These are phyloP conservation scores for Myotis pilosus DNA, from an alignment of 2,797 vertebrate species.

Conservation along the genomic window DNA sequence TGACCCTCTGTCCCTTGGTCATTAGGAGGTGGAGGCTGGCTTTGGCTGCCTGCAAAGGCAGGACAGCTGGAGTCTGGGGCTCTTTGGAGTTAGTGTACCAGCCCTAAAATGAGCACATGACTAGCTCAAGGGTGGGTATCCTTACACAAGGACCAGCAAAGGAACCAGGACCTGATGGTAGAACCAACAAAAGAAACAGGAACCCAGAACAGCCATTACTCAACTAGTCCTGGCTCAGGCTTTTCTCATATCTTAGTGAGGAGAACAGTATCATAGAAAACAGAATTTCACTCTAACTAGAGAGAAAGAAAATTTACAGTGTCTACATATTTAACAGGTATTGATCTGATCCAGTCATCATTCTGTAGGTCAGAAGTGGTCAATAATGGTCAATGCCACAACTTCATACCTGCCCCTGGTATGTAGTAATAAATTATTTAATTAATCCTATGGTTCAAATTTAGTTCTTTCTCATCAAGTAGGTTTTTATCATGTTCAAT, in stretches of 20 bases:
- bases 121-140: fast-evolving
- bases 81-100: fast-evolving
- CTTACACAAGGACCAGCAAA: not conserved
- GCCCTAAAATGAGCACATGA: not conserved
- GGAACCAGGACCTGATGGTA: not conserved
- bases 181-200: not conserved
- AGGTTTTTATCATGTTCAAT: not conserved
- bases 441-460: not conserved
- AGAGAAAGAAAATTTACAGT: not conserved
- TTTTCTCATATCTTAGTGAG: not conserved
- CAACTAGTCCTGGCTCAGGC: not conserved
- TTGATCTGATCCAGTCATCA: fast-evolving
- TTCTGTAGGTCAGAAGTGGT: not conserved
- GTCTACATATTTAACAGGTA: fast-evolving
- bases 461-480: not conserved
- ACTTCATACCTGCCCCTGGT: not conserved
- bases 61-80: not conserved
- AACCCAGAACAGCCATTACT: no score
- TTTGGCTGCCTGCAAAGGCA: not conserved
- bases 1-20: no score
- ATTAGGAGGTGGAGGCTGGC: not conserved
- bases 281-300: no score
- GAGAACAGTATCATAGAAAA: not conserved
- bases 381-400: not conserved
- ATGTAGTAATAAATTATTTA: not conserved